Conservation (phyloP, 2,888 invertebrate genomes). For the Herminia tarsipennalis region DNA sequence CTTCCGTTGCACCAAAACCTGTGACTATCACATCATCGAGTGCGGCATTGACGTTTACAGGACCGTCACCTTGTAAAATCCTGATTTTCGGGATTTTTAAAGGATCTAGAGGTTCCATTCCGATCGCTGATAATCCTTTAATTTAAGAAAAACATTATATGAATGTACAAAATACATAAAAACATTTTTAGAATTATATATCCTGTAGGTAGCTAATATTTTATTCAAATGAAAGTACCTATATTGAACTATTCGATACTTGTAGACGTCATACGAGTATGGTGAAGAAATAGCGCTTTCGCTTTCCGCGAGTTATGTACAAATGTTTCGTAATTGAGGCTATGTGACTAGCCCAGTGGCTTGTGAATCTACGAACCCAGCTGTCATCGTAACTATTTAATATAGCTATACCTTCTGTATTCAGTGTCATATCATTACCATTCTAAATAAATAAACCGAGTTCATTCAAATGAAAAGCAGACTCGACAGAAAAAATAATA, state of each 20-base stretch:
- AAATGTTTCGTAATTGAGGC: slow-evolving; percentile 81
- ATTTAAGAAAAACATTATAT: slow-evolving; percentile 12
- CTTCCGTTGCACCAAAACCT: slow-evolving; percentile 87
- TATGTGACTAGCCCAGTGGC: slow-evolving; percentile 71
- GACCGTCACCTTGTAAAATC: slow-evolving; percentile 89
- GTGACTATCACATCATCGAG: slow-evolving; percentile 87
- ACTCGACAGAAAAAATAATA: no score
- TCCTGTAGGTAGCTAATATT: no score
- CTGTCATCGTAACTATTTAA: slow-evolving; percentile 28
- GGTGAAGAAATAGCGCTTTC: slow-evolving; percentile 83
- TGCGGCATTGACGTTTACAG: slow-evolving; percentile 89
- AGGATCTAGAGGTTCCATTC: slow-evolving; percentile 88
- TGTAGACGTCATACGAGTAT: slow-evolving; percentile 60
- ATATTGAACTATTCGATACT: slow-evolving; percentile 43
- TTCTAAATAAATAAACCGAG: no score
- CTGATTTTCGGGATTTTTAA: slow-evolving; percentile 87
- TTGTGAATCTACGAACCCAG: slow-evolving; percentile 58
- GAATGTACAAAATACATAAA: no score
- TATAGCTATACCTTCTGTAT: no score
- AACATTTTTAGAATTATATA: no score
- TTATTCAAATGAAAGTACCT: no score
- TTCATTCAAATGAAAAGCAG: not conserved
- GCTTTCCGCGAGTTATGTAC: slow-evolving; percentile 82
- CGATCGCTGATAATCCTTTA: slow-evolving; percentile 84
- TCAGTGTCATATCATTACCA: no score